phyloP scores from a whole-genome alignment of 1,140 invertebrate species.

The Drosophila santomea region DNA sequence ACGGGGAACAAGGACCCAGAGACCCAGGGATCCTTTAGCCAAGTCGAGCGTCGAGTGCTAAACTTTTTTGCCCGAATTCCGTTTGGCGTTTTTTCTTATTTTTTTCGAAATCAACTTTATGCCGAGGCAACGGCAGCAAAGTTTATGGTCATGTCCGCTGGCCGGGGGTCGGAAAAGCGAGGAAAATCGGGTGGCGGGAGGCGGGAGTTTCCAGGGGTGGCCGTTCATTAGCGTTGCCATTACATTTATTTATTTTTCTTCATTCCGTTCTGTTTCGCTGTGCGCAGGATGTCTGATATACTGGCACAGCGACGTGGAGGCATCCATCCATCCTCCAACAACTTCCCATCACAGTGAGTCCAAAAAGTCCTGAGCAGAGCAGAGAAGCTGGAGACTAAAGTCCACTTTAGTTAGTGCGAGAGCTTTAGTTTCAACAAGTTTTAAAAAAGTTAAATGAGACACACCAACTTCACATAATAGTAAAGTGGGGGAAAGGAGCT shows the following conservation, averaged over 20 bases:
- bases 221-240: slow-evolving; percentile 43
- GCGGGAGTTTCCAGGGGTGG: slow-evolving; percentile 16
- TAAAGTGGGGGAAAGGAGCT: neutral
- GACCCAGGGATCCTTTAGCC: slow-evolving; percentile 2
- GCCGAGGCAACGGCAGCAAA: slow-evolving; percentile 35
- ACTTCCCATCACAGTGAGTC: slow-evolving; percentile 10
- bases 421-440: slow-evolving; percentile 50
- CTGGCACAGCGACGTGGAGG: neutral
- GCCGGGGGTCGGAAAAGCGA: neutral
- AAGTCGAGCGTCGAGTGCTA: slow-evolving; percentile 39
- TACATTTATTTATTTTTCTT: slow-evolving; percentile 61
- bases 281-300: slow-evolving; percentile 43
- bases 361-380: slow-evolving; percentile 18
- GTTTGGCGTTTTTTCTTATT: slow-evolving; percentile 8
- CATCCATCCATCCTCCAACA: neutral
- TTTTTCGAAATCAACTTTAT: slow-evolving; percentile 52
- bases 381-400: slow-evolving; percentile 14
- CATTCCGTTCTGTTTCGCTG: slow-evolving; percentile 31
- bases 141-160: slow-evolving; percentile 51
- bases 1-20: neutral
- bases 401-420: slow-evolving; percentile 14
- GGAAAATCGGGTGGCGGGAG: neutral
- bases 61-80: slow-evolving; percentile 57
- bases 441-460: slow-evolving; percentile 45
- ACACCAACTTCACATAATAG: slow-evolving; percentile 34